Base-by-base conservation (phyloP, 2,797 vertebrate species). In the Chromis chromis region DNA sequence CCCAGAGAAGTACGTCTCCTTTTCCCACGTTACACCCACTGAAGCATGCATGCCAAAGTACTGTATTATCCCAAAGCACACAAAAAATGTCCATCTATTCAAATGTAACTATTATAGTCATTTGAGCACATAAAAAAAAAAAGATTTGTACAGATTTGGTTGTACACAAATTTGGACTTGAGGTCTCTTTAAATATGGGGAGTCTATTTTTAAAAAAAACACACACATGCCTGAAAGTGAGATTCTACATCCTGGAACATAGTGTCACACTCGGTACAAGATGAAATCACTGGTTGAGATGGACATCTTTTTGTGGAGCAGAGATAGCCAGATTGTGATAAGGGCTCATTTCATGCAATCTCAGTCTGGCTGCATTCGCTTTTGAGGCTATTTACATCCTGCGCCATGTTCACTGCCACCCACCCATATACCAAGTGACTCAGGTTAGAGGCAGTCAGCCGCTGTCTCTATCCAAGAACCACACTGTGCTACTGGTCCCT, bases 1-100 rank as follows among this genome's bases (percentile, higher is more conserved):
- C 97, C 44, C 98, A 99, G 93, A 97, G 98, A 96, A 99, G 98
- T 99, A 97, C 76, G 97, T 92, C 58, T 54, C 70, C 50, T 65
- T 33, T 25, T 68, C 59, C 54, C 56, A 42, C 31, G 36, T 70
- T 21, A 8, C 44, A 31, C 50, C 68, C 54, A 66, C 56, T 62
- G 50, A 83, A 78, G 74, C 83, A 83, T 79, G 86, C 86, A 89
- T 88, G 83, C 65, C 70, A 74, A 69, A 81, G 49, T 54, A 67
- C 36, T 60, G 68, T 62, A 71, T 61, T 19, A 11, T 44, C 57
- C 64, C 65, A 22, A 9, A 71, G 71, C 86, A 74, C 86, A 62
- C 69, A 84, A 83, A 90, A n/a, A 70, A 90, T 84, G 82, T 89
- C 85, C 88, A 90, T 89, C 76, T 63, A 42, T 55, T 68, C 28